Percentiles rank a stretch among this genome's conserved stretches.
phyloP scores from a whole-genome alignment of 2,888 invertebrate genomes.

The Aspidiotus destructor region DNA sequence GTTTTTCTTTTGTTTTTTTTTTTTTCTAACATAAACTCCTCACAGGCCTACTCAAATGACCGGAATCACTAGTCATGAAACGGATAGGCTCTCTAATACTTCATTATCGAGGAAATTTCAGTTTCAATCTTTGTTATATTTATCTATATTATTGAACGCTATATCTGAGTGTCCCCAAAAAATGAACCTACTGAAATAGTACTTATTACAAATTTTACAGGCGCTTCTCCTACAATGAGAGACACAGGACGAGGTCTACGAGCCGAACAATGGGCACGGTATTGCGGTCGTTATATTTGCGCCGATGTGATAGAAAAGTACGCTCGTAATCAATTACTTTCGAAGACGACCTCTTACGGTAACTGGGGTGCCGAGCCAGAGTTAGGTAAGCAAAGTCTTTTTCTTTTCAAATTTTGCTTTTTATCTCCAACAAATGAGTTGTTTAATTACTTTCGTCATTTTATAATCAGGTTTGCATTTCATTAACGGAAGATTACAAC shows the following conservation, averaged over 20 bases:
- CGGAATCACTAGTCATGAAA: no score
- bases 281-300: constrained; percentile 59
- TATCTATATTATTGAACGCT: neutral
- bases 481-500: constrained; percentile 39
- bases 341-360: constrained; percentile 48
- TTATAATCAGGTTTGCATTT: constrained; percentile 38
- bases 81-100: no score
- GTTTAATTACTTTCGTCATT: neutral
- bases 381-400: constrained; percentile 39
- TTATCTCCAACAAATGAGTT: neutral
- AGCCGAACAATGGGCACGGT: constrained; percentile 66
- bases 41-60: no score
- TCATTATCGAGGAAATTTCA: neutral
- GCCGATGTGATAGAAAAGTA: constrained; percentile 62
- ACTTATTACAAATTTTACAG: constrained; percentile 44
- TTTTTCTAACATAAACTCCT: no score
- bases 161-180: neutral
- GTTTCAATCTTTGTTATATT: neutral
- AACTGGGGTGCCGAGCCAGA: constrained; percentile 55
- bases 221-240: constrained; percentile 57
- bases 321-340: constrained; percentile 50
- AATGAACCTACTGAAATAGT: neutral
- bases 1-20: no score
- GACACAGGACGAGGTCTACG: constrained; percentile 58
- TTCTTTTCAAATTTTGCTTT: neutral